These are phyloP conservation scores for Julus scandinavius DNA, from an alignment of 2,888 invertebrate species.

Conservation along the genomic window DNA sequence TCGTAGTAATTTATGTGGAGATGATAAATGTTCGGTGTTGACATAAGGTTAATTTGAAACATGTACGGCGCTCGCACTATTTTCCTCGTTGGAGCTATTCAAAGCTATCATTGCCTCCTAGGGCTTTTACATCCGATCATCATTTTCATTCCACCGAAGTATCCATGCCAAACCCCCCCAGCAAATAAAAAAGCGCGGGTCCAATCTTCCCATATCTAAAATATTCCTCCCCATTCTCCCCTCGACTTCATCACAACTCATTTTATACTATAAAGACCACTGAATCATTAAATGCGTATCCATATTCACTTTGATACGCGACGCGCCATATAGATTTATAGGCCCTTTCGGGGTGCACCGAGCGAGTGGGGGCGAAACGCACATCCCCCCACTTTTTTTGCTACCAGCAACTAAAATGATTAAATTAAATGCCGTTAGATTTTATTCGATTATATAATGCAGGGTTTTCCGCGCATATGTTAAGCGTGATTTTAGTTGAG, in stretches of 20 bases:
- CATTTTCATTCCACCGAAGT: constrained; percentile 30
- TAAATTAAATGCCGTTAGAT: constrained; percentile 50
- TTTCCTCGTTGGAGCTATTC: constrained; percentile 17
- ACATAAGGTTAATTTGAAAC: constrained; percentile 54
- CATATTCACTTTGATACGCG: constrained; percentile 44
- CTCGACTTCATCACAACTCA: constrained; percentile 51
- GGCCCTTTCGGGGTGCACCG: not conserved
- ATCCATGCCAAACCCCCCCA: not conserved
- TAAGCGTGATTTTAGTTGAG: not conserved
- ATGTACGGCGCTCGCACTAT: constrained; percentile 37
- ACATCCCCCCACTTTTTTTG: constrained; percentile 20
- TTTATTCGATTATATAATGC: constrained; percentile 45
- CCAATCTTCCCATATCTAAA: constrained; percentile 35
- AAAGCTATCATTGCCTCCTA: constrained; percentile 41
- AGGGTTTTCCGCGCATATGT: constrained; percentile 18
- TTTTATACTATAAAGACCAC: constrained; percentile 49
- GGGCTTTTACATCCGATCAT: constrained; percentile 35
- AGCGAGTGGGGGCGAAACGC: not conserved
- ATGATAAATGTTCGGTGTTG: constrained; percentile 54
- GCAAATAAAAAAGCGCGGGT: not conserved
- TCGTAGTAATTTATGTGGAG: constrained; percentile 51
- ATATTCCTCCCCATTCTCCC: constrained; percentile 41
- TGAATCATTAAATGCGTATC: constrained; percentile 47
- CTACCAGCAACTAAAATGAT: constrained; percentile 48
- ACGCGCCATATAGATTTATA: constrained; percentile 42